Evolutionary conservation across 2,888 invertebrate species (phyloP).

Genomic region (Stegana nigrithorax): DNA sequence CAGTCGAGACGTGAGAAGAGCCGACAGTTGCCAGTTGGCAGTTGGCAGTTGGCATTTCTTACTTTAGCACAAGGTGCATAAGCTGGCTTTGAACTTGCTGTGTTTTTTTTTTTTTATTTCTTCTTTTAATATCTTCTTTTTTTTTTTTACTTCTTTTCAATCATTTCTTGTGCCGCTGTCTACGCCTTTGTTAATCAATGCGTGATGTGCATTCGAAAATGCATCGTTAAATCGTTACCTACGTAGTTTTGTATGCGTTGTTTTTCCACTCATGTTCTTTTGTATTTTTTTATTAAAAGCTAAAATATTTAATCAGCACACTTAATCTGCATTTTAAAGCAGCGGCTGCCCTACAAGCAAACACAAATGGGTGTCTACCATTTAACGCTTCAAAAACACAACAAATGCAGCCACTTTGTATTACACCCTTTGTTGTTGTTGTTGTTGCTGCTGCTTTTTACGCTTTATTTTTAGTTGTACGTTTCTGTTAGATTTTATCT

Average conservation of each 20-base stretch:
- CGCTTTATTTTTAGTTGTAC: conserved; percentile 9
- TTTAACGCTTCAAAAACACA: conserved; percentile 46
- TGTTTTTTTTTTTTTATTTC: conserved; percentile 29
- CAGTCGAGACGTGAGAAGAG: no score
- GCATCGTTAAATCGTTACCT: conserved; percentile 4
- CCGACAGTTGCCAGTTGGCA: no score
- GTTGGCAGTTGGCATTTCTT: not conserved
- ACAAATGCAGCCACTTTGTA: not conserved
- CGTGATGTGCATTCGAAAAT: conserved; percentile 47
- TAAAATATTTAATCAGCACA: conserved; percentile 55
- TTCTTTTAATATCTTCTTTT: conserved; percentile 24
- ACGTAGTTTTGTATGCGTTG: not conserved
- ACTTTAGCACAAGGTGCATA: not conserved
- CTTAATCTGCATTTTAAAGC: conserved; percentile 58
- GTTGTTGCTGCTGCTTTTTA: conserved; percentile 1
- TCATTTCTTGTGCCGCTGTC: conserved; percentile 22
- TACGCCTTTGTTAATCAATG: conserved; percentile 50
- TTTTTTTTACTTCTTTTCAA: conserved; percentile 43
- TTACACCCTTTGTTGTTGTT: no score
- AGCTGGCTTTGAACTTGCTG: no score
- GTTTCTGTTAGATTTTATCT: not conserved
- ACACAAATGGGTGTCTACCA: conserved; percentile 54
- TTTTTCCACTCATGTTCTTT: not conserved
- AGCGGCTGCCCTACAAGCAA: not conserved
- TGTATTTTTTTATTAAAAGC: not conserved